Base-by-base conservation (phyloP, 2,888 invertebrate species). In the Pantelozetes paolii region DNA sequence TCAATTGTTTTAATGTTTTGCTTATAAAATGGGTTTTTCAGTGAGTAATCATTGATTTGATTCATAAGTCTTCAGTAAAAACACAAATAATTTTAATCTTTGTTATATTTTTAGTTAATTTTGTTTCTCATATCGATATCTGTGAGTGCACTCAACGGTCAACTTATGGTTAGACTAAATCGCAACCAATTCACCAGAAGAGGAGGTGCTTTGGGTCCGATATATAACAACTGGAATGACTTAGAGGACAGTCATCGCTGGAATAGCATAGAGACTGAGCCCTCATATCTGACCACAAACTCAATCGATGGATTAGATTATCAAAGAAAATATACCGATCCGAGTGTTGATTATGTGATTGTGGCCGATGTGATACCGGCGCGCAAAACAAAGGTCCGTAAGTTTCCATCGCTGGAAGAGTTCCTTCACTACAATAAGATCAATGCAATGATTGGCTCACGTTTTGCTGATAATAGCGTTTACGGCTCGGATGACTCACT, bases 401-500 rank as follows among this genome's bases (percentile, higher is more conserved):
- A 45, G 18, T 45, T 5, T 23, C 50, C 50, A 20, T 20, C 50
- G 20, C 50, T 50, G 11, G 1, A 8, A 3, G 50, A 50, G 9
- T n/a, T 45, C 18, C 15, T 45, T 3, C 50, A 3, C n/a, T 50
- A 50, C 50, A 50, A 50, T 15, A 5, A 50, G 1, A 8, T 50
- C 20, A 20, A 23, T 15, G n/a, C n/a, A 20, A 50, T 50, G 20
- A 23, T n/a, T 23, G 23, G 3, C 50, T n/a, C 50, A 50, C 50
- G 50, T 50, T 23, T 50, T n/a, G 20, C 50, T 50, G 50, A 50
- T 23, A 50, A 50, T 23, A 50, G 50, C 50, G 50, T 5, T 50
- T 50, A 45, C 15, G 18, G 45, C 2, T 45, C 11, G 15, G 11
- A 45, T 36, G n/a, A n/a, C n/a, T 6, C 45, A 11, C 45, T 18